Base-by-base conservation (phyloP, 2,113 vertebrate species). In the Boulengeromyrus knoepffleri region DNA sequence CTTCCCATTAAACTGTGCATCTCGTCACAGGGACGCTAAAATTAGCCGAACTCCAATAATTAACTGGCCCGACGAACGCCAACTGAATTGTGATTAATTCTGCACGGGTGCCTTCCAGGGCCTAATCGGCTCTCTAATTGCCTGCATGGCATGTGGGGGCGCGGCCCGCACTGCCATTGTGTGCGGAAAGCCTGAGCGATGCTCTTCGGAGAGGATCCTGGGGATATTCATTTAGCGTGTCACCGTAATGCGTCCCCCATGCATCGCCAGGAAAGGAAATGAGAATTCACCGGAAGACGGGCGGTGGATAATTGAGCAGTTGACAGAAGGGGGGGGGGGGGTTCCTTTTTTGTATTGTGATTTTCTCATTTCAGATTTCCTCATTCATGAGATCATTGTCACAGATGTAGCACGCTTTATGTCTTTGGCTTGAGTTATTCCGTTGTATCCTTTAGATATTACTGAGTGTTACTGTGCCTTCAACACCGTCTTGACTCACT, bases 1-100 rank as follows among this genome's bases (percentile, higher is more conserved):
- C 27, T 19, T 89, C 89, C 53, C 3, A 85, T 83, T n/a, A 46
- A 58, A 19, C 17, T 13, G 17, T 8, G 88, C 31, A 6, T 15
- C 70, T 89, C 50, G 3, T 52, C 52, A 49, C 10, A 1, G 74
- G 17, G 10, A n/a, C 36, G 12, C 89, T 89, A 85, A 84, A 89
- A 89, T 84, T 89, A 89, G 77, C 77, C 12, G 8, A 24, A 36
- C 74, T 58, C 36, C 49, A 56, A 24, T 89, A 52, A 58, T 58
- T 85, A 85, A 77, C 77, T 42, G 62, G 52, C 87, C 77, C 49
- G 80, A 77, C 66, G 21, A 77, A 66, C 47, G 77, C 50, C 39
- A 88, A 39, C 88, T 46, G 88, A 88, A 53, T 83, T 89, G 90
- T 91, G 47, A 91, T 91, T 91, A 91, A 91, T 86, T 70, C 88